phyloP scores from a whole-genome alignment of 2,888 invertebrate species.

The Diarsia dahlii region DNA sequence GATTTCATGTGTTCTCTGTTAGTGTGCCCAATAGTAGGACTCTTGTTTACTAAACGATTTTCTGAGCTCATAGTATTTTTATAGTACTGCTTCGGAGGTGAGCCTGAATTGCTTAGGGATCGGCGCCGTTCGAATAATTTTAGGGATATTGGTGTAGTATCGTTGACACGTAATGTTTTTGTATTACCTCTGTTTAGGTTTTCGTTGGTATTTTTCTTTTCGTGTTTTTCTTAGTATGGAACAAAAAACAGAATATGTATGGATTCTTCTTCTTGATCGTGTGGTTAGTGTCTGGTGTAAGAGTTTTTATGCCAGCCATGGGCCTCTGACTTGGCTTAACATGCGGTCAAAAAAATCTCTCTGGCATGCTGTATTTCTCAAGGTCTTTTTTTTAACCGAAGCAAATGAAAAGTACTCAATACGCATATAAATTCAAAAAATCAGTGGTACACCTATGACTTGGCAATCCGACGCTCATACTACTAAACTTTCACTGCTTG shows the following conservation, averaged over 20 bases:
- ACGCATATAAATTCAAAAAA: too few species aligned
- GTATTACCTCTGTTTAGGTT: slow-evolving; percentile 6
- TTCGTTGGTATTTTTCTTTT: neutral
- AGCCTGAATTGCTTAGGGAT: slow-evolving; percentile 50
- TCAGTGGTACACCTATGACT: too few species aligned
- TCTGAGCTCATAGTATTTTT: slow-evolving; percentile 67
- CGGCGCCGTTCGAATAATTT: slow-evolving; percentile 23
- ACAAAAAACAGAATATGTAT: neutral
- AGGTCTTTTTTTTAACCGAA: too few species aligned
- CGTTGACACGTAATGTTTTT: slow-evolving; percentile 13
- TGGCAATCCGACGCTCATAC: too few species aligned
- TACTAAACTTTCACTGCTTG: too few species aligned
- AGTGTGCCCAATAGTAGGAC: slow-evolving; percentile 75
- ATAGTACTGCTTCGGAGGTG: slow-evolving; percentile 40
- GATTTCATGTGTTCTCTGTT: slow-evolving; percentile 84
- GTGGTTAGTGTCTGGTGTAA: too few species aligned
- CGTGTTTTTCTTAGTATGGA: neutral
- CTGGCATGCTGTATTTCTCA: too few species aligned
- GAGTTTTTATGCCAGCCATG: too few species aligned
- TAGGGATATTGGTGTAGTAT: slow-evolving; percentile 18
- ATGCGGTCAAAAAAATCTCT: too few species aligned
- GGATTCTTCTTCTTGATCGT: too few species aligned
- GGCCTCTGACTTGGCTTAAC: too few species aligned
- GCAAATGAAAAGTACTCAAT: too few species aligned
- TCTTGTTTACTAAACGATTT: slow-evolving; percentile 78